Base-by-base conservation (phyloP, 2,888 invertebrate species). In the Heteromurus nitidus region DNA sequence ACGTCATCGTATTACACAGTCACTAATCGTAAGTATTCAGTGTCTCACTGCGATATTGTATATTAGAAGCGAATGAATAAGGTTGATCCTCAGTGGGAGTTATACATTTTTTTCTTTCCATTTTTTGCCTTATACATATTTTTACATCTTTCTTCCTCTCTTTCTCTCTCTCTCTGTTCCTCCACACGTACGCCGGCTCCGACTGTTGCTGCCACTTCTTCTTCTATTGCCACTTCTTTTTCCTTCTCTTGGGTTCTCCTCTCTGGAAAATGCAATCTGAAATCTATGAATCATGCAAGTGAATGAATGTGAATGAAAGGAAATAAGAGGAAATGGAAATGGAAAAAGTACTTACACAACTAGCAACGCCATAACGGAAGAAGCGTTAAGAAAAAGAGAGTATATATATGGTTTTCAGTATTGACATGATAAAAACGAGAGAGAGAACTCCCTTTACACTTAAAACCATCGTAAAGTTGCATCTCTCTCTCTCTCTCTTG, bases 261-360 rank as follows among this genome's bases (percentile, higher is more conserved):
- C 36, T n/a, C n/a, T n/a, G n/a, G n/a, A 47, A 47, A 16, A 47
- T n/a, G n/a, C n/a, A n/a, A n/a, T n/a, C n/a, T n/a, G n/a, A 20
- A 77, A 69, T 70, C 64, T 50, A 70, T 77, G 77, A 77, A 70
- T 77, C 70, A 77, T 77, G 60, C 18, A 62, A 44, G 75, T 31
- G 30, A 67, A 67, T 75, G 47, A 47, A 5, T 47, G n/a, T 11
- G 47, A 47, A 36, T 36, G 36, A 42, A 62, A 55, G 36, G 22
- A 22, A n/a, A n/a, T n/a, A n/a, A n/a, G 31, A 68, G 47, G 60
- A 60, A 75, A 76, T 31, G 42, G 60, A 68, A 36, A 60, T 64
- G 60, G 60, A 20, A 30, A 68, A 55, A 50, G 18, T 69, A 36
- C n/a, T n/a, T n/a, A 36, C 36, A 36, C 13, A 13, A n/a, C 47